Percentiles rank a stretch among this genome's conserved stretches.
Evolutionary conservation across 2,113 vertebrate species (phyloP).

Genomic region (Gambusia holbrooki): DNA sequence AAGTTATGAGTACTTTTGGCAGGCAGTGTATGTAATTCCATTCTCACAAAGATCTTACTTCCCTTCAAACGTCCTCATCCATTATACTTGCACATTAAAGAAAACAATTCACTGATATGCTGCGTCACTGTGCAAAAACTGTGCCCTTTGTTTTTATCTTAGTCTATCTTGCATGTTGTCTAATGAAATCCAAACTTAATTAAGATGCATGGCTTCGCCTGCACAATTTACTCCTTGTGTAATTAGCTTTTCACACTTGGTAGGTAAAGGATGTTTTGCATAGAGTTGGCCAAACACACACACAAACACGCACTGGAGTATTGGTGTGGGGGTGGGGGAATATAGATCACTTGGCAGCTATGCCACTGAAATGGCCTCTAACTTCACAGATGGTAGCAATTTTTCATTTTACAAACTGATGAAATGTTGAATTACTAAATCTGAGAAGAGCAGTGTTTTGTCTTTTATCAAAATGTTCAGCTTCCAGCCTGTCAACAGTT

Average conservation of each 20-base stretch:
- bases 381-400: conserved; percentile 1
- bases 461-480: not conserved
- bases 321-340: conserved; percentile 21
- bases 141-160: conserved; percentile 32
- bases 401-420: conserved; percentile 29
- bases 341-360: conserved; percentile 35
- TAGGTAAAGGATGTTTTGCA: conserved; percentile 65
- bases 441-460: conserved; percentile 3
- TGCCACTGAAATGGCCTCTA: conserved; percentile 25
- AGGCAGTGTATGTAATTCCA: not conserved
- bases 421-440: conserved; percentile 21
- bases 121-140: conserved; percentile 10
- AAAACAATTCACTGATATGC: conserved; percentile 17
- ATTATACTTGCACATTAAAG: not conserved
- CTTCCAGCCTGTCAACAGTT: too few species aligned
- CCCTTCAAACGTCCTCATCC: conserved; percentile 13
- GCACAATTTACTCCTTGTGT: conserved; percentile 63
- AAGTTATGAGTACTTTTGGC: not conserved
- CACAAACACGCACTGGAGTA: not conserved
- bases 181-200: conserved; percentile 75
- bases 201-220: conserved; percentile 68
- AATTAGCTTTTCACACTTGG: conserved; percentile 73
- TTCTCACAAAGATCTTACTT: conserved; percentile 9
- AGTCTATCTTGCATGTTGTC: conserved; percentile 60
- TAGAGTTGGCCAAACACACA: conserved; percentile 23